These are phyloP conservation scores for Heterodera schachtii DNA, from an alignment of 1,140 invertebrate genomes.

Conservation along the genomic window DNA sequence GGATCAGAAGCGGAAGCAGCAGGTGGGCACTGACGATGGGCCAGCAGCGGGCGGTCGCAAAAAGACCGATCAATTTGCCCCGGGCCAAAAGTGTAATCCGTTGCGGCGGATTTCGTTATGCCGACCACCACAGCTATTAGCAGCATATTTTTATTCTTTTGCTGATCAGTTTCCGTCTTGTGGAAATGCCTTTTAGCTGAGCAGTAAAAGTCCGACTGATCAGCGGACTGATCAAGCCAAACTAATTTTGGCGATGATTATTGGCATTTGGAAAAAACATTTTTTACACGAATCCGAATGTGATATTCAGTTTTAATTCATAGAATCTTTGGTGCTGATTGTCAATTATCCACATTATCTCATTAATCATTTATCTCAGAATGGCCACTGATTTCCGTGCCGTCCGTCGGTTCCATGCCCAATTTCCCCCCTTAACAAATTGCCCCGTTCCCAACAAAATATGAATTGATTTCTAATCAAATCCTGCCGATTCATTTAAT, in stretches of 20 bases:
- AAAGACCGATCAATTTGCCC: neutral
- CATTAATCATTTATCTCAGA: neutral
- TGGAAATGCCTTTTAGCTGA: neutral
- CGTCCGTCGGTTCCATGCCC: neutral
- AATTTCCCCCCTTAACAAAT: conserved; percentile 5
- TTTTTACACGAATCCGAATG: no score
- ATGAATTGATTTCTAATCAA: no score
- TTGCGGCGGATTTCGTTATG: neutral
- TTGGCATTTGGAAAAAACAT: no score
- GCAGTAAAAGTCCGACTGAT: neutral
- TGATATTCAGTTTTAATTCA: no score
- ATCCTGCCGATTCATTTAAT: no score
- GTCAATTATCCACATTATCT: no score
- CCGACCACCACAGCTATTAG: neutral
- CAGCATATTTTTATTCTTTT: no score
- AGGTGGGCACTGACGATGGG: neutral
- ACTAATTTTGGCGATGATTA: no score
- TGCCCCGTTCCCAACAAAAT: neutral
- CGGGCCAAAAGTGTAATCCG: neutral
- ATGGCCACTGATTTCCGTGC: neutral
- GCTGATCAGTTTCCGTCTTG: no score
- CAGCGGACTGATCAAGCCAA: neutral
- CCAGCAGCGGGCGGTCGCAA: no score
- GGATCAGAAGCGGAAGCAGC: neutral
- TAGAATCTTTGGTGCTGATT: no score